These are phyloP conservation scores for Brachylomia viminalis DNA, from an alignment of 2,888 invertebrate species.

Conservation along the genomic window DNA sequence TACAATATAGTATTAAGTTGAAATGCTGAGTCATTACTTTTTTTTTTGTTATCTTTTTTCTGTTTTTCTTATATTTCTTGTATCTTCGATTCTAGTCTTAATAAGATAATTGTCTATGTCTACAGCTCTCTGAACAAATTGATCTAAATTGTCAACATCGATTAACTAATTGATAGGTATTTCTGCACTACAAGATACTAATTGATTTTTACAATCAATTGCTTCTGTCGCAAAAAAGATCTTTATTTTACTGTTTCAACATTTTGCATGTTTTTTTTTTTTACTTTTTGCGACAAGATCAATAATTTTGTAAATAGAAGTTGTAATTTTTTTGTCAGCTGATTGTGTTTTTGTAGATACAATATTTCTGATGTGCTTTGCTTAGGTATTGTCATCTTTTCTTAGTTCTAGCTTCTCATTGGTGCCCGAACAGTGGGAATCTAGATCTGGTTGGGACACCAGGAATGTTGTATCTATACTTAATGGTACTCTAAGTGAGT, in stretches of 20 bases:
- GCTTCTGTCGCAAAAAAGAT: slow-evolving; percentile 80
- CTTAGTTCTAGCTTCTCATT: slow-evolving; percentile 69
- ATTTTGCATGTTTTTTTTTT: slow-evolving; percentile 66
- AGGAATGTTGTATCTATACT: slow-evolving; percentile 53
- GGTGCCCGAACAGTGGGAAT: slow-evolving; percentile 82
- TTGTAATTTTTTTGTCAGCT: slow-evolving; percentile 40
- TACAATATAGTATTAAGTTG: slow-evolving; percentile 56
- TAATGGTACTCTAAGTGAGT: slow-evolving; percentile 51
- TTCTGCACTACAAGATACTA: slow-evolving; percentile 34
- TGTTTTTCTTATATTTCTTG: slow-evolving; percentile 33
- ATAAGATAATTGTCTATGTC: slow-evolving; percentile 27
- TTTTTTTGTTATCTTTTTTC: slow-evolving; percentile 27
- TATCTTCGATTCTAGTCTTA: slow-evolving; percentile 39
- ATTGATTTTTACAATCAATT: slow-evolving; percentile 71
- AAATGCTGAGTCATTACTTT: slow-evolving; percentile 52
- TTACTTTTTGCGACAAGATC: slow-evolving; percentile 79
- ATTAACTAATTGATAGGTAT: slow-evolving; percentile 51
- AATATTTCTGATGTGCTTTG: slow-evolving; percentile 64
- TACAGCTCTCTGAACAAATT: slow-evolving; percentile 46
- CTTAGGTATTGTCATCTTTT: slow-evolving; percentile 35
- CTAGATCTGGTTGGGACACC: slow-evolving; percentile 58
- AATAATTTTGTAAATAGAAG: slow-evolving; percentile 70
- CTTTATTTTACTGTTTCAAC: slow-evolving; percentile 27
- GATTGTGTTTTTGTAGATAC: slow-evolving; percentile 62
- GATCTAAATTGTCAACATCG: slow-evolving; percentile 43